Conservation (phyloP, 2,113 vertebrate species). For the human (Homo sapiens) region GRCh38 chr2:100186501-100187000, state of each 20-base stretch:
- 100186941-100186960: too few species aligned
- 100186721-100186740: not conserved
- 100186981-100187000: too few species aligned
- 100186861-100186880: slow-evolving; percentile 3
- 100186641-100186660: not conserved
- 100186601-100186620: not conserved
- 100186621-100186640: not conserved
- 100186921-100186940: too few species aligned
- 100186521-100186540: too few species aligned
- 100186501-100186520: accelerated
- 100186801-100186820: not conserved
- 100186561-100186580: not conserved
- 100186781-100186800: not conserved
- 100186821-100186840: not conserved
- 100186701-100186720: not conserved
- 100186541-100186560: not conserved
- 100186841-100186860: not conserved
- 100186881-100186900: not conserved
- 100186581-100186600: not conserved
- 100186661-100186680: too few species aligned
- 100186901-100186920: too few species aligned
- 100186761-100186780: not conserved
- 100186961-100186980: too few species aligned
- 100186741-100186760: not conserved
- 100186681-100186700: not conserved